Base-by-base conservation (phyloP, 2,113 vertebrate species). In the Indicator indicator region DNA sequence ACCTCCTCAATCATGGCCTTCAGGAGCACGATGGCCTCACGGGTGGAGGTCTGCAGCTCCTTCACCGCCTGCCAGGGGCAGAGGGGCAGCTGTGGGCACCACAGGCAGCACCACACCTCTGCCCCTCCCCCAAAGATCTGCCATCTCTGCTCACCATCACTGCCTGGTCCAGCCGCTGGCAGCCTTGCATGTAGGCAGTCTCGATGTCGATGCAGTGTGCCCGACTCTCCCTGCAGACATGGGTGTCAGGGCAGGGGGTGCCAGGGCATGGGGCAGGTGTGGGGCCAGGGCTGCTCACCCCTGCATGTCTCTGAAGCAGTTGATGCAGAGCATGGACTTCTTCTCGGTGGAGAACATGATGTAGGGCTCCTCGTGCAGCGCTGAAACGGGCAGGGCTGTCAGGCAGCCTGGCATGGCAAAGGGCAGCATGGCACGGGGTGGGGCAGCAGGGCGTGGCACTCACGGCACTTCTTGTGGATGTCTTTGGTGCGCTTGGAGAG, bases 291-390 rank as follows among this genome's bases (percentile, higher is more conserved):
- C 27, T 33, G 97, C 99, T 97, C 94, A 99, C 99, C 99, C 98
- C 95, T 99, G 99, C 98, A 99, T 99, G 97, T 99, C 99, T 94
- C 99, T 98, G 98, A 99, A 99, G 96, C 99, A 99, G 95, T 99
- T 99, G 97, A 99, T 99, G 93, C 99, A 99, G 42, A 99, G 98
- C 98, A 99, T 98, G 32, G 98, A 99, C 95, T 98, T 99, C 85
- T 99, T 99, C 95, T 99, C 98, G 0, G 99, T 99, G 58, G 99
- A 99, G 97, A 99, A 99, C 97, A 99, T 98, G 97, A 99, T 99
- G 97, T 98, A 99, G 83, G 98, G 98, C 94, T 99, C 99, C n/a
- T 98, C 97, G 0, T 99, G 99, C 69, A 99, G 98, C 7, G 98
- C 99, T 99, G 97, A 5, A 50, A 93, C 67, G 52, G 48, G 59